A percentile compares a stretch with the other conserved stretches of the same genome.
phyloP scores from a whole-genome alignment of 2,113 vertebrate species.

The Lagopus leucura region DNA sequence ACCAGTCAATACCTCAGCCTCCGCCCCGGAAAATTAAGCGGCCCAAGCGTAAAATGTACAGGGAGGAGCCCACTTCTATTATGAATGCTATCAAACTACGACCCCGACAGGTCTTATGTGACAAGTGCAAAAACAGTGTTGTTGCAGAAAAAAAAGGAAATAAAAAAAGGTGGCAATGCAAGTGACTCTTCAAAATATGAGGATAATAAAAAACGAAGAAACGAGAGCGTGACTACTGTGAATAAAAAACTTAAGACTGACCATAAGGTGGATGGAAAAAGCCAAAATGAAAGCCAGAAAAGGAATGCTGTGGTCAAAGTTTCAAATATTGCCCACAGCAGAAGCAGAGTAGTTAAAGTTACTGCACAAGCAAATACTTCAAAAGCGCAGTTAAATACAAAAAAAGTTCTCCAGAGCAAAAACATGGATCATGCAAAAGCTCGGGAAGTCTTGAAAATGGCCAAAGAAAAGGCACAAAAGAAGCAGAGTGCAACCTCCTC shows the following conservation, averaged over 20 bases:
- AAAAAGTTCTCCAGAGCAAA: constrained; percentile 93
- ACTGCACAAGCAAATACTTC: constrained; percentile 80
- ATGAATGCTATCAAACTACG: constrained; percentile 98
- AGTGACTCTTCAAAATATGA: constrained; percentile 87
- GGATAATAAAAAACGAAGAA: constrained; percentile 87
- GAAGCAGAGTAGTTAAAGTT: constrained; percentile 85
- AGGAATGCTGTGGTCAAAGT: constrained; percentile 87
- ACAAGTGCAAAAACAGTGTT: constrained; percentile 95
- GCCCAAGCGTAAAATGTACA: constrained; percentile 93
- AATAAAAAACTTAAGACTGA: constrained; percentile 92
- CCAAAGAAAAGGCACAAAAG: constrained; percentile 89
- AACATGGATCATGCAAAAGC: constrained; percentile 90
- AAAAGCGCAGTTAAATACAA: constrained; percentile 87
- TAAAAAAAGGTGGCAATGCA: constrained; percentile 82
- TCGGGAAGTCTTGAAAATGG: constrained; percentile 90
- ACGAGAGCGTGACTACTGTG: constrained; percentile 83
- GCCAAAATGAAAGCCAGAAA: constrained; percentile 81
- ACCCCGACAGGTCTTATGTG: constrained; percentile 95
- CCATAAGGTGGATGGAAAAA: constrained; percentile 86
- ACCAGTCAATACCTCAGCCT: constrained; percentile 99
- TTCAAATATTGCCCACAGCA: constrained; percentile 78
- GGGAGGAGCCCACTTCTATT: constrained; percentile 97
- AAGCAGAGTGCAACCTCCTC: constrained; percentile 84
- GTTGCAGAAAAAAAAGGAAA: constrained; percentile 86
- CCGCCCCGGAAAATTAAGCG: constrained; percentile 95